These are phyloP conservation scores for Lucifuga dentata DNA, from an alignment of 2,113 vertebrate genomes.

Conservation along the genomic window DNA sequence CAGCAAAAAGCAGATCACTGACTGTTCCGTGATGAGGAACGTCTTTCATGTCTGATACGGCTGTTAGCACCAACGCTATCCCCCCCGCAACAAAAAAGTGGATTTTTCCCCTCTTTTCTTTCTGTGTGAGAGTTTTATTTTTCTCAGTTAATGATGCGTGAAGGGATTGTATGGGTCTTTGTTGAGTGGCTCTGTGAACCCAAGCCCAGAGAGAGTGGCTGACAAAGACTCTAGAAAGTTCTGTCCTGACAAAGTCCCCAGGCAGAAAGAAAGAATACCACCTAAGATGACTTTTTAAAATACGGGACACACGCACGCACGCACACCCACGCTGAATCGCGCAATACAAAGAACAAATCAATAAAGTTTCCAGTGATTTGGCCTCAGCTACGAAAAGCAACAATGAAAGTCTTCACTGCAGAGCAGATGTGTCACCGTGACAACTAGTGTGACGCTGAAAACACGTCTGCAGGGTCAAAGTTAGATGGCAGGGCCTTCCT, in stretches of 20 bases:
- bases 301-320: slow-evolving; percentile 30
- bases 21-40: slow-evolving; percentile 22
- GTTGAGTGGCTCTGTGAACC: slow-evolving; percentile 51
- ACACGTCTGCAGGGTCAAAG: slow-evolving; percentile 69
- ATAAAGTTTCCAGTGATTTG: slow-evolving; percentile 48
- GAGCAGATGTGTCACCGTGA: slow-evolving; percentile 84
- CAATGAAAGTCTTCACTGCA: slow-evolving; percentile 80
- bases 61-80: slow-evolving; percentile 18
- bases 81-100: slow-evolving; percentile 41
- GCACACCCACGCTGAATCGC: slow-evolving; percentile 44
- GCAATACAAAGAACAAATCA: slow-evolving; percentile 53
- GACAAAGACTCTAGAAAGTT: slow-evolving; percentile 67
- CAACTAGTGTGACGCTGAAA: slow-evolving; percentile 72
- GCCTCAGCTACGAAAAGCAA: slow-evolving; percentile 34
- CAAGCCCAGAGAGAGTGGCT: slow-evolving; percentile 46
- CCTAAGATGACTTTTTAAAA: slow-evolving; percentile 40
- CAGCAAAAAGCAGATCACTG: too few relatives aligned
- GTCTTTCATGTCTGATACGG: slow-evolving; percentile 42
- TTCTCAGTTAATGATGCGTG: slow-evolving; percentile 74
- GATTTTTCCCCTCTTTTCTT: slow-evolving; percentile 30
- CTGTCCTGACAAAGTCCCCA: slow-evolving; percentile 46
- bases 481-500: slow-evolving; percentile 54
- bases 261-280: slow-evolving; percentile 49
- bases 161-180: slow-evolving; percentile 68
- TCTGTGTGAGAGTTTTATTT: slow-evolving; percentile 62